Conservation (phyloP, 2,888 invertebrate species). For the Dione vanillae region DNA sequence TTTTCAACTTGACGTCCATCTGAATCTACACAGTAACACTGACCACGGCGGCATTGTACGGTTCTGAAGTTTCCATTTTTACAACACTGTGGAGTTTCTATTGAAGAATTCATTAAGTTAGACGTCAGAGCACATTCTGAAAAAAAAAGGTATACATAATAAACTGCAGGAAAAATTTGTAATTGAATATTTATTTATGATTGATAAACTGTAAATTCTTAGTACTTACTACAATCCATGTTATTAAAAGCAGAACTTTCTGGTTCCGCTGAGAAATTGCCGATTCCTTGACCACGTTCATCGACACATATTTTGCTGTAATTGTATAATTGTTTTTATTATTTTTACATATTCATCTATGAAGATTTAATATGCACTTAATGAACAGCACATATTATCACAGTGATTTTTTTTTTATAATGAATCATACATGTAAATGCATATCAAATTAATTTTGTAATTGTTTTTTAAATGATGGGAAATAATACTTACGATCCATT, state of each 20-base stretch:
- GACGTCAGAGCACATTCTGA: slow-evolving; percentile 86
- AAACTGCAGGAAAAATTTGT: background rate
- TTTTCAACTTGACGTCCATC: slow-evolving; percentile 82
- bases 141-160: slow-evolving; percentile 41
- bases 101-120: slow-evolving; percentile 67
- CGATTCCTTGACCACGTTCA: slow-evolving; percentile 81
- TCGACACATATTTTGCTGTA: slow-evolving; percentile 85
- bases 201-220: background rate
- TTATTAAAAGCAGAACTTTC: slow-evolving; percentile 63
- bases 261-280: slow-evolving; percentile 72
- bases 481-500: slow-evolving; percentile 63
- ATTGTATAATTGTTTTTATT: slow-evolving; percentile 32
- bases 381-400: no score
- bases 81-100: slow-evolving; percentile 84
- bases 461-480: background rate
- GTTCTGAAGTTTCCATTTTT: slow-evolving; percentile 86
- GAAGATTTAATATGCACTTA: background rate
- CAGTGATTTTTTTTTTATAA: no score
- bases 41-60: slow-evolving; percentile 85
- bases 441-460: background rate
- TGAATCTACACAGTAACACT: slow-evolving; percentile 86
- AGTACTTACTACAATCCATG: slow-evolving; percentile 86
- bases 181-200: background rate
- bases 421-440: background rate
- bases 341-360: background rate